Evolutionary conservation across 2,888 invertebrate species (phyloP).

Genomic region (Mythimna loreyi): DNA sequence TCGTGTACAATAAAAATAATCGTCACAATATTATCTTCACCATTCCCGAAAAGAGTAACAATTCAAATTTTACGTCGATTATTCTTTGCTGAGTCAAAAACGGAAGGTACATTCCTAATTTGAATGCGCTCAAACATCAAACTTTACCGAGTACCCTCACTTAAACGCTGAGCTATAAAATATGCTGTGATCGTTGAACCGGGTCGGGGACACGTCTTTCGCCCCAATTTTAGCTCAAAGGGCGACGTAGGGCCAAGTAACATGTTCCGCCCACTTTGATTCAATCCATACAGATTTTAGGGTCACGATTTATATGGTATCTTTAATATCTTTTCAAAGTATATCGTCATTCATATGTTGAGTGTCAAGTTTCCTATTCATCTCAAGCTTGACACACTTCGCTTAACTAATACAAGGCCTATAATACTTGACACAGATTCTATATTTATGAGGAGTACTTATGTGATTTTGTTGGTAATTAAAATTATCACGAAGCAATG

Average conservation of each 20-base stretch:
- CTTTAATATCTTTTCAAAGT: slow-evolving; percentile 31
- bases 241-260: slow-evolving; percentile 39
- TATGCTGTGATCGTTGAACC: slow-evolving; percentile 51
- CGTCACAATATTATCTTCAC: not conserved
- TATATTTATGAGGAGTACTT: slow-evolving; percentile 31
- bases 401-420: slow-evolving; percentile 37
- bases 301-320: slow-evolving; percentile 47
- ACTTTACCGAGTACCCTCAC: slow-evolving; percentile 29
- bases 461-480: slow-evolving; percentile 24
- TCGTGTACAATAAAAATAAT: too few relatives aligned
- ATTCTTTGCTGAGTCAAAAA: slow-evolving; percentile 2
- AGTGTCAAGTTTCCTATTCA: slow-evolving; percentile 49
- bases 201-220: slow-evolving; percentile 51
- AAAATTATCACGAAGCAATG: slow-evolving; percentile 16
- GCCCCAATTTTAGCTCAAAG: slow-evolving; percentile 60
- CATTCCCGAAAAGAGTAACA: not conserved
- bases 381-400: slow-evolving; percentile 54
- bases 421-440: slow-evolving; percentile 53
- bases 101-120: slow-evolving; percentile 25
- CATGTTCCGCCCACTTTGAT: slow-evolving; percentile 58
- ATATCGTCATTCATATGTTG: slow-evolving; percentile 49
- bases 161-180: slow-evolving; percentile 45
- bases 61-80: not conserved
- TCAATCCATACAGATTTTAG: slow-evolving; percentile 52
- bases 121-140: slow-evolving; percentile 38